Base-by-base conservation (phyloP, 1,140 invertebrate species). In the Macrostomum lignano region DNA sequence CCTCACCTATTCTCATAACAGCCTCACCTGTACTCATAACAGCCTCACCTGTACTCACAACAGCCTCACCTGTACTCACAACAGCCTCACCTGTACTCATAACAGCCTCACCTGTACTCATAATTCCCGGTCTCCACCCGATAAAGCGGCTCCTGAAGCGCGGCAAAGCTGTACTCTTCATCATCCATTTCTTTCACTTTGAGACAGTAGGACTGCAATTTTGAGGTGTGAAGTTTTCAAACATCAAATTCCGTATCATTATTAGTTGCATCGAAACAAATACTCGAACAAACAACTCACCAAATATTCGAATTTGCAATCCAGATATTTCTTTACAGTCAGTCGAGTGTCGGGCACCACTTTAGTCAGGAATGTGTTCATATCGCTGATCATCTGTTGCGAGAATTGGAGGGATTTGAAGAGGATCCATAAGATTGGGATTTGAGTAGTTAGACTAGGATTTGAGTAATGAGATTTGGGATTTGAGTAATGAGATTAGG, bases 91-190 rank as follows among this genome's bases (percentile, higher is more conserved):
- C 9, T 9, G 9, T 24, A 24, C 9, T 24, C 9, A 24, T 24
- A 24, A 24, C 9, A 24, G 23, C n/a, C n/a, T 24, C 9, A 24
- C n/a, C 9, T 74, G 51, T 94, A 96, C 54, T 94, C 86, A 61
- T 94, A 96, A 55, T 96, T 96, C 33, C 86, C 86, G 4, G 88
- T 94, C 59, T 94, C 86, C 0, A 96, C 77, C 24, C 88, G 64
- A 52, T 94, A 94, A 9, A 94, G 57, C 0, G 86, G 82, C 52
- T 96, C 86, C 48, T 91, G 78, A n/a, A 94, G 50, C 0, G 76
- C 70, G 21, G 72, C 72, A 52, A 58, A 60, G 38, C 81, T 93
- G 42, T 82, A 78, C 48, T 94, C 86, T 52, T 96, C 86, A 54
- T 96, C 88, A 47, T 96, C 86, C 73, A 94, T 76, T 63, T 96